Evolutionary conservation across 2,797 vertebrate species (phyloP).

Genomic region (Ambastaia sidthimunki): DNA sequence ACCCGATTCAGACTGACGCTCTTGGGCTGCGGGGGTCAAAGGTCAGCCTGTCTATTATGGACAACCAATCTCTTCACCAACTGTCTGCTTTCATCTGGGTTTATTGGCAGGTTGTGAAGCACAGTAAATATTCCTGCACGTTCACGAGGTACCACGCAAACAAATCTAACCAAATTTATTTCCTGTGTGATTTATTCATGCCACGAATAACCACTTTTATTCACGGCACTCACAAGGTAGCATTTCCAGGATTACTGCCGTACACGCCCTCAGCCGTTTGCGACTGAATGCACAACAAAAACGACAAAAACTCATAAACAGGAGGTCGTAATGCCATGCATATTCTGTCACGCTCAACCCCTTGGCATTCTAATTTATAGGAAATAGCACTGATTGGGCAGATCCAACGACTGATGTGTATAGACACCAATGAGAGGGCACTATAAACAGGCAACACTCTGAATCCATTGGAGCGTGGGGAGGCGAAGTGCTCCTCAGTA

Average conservation of each 20-base stretch:
- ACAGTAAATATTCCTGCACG: background rate
- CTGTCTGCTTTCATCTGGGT: conserved; percentile 38
- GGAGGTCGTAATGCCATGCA: conserved; percentile 53
- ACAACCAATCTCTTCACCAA: conserved; percentile 22
- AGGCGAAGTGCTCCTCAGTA: conserved; percentile 59
- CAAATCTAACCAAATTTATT: conserved; percentile 9
- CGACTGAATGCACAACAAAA: conserved; percentile 31
- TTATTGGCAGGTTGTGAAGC: conserved; percentile 19
- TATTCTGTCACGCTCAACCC: conserved; percentile 49
- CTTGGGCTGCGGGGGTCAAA: conserved; percentile 49
- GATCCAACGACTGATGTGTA: conserved; percentile 41
- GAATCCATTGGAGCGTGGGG: conserved; percentile 48
- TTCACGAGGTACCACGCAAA: background rate
- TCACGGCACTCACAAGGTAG: conserved; percentile 33
- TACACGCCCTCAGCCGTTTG: conserved; percentile 17
- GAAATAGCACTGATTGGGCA: conserved; percentile 44
- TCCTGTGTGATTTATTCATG: conserved; percentile 25
- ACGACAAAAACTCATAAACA: conserved; percentile 39
- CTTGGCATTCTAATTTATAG: conserved; percentile 43
- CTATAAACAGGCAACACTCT: conserved; percentile 42
- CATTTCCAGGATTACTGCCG: conserved; percentile 28
- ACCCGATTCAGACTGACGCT: conserved; percentile 58
- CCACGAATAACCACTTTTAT: conserved; percentile 35
- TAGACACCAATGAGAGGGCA: conserved; percentile 42
- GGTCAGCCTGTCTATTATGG: conserved; percentile 49